Evolutionary conservation across 2,888 invertebrate species (phyloP).

Genomic region (Neoitamus cyanurus): DNA sequence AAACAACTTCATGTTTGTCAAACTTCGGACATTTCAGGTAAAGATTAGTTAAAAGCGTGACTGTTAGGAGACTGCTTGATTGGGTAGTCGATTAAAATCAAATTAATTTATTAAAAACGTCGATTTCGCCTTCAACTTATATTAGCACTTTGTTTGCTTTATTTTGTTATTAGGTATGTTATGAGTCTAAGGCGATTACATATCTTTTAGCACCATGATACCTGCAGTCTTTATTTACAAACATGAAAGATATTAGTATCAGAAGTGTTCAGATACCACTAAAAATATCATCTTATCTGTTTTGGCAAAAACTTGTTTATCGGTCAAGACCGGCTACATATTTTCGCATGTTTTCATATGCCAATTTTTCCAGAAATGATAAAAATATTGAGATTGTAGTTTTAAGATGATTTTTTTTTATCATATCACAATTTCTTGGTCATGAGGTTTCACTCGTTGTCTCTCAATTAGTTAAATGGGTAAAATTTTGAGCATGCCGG

Average conservation of each 20-base stretch:
- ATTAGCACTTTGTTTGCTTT: neutral
- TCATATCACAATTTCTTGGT: neutral
- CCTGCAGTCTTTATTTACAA: neutral
- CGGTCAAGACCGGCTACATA: neutral
- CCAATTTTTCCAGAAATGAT: neutral
- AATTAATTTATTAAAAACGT: neutral
- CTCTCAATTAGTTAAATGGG: neutral
- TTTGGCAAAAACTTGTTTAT: neutral
- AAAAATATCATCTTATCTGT: neutral
- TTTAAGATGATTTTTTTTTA: neutral
- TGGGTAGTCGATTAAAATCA: neutral
- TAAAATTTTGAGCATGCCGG: neutral
- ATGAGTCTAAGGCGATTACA: neutral
- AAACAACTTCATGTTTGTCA: neutral
- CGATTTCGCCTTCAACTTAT: neutral
- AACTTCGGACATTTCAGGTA: neutral
- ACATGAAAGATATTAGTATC: neutral
- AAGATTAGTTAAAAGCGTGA: neutral
- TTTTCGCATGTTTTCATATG: neutral
- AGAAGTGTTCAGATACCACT: neutral
- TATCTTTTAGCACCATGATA: neutral
- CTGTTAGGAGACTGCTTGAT: neutral
- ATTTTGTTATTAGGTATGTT: neutral
- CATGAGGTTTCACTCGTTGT: neutral
- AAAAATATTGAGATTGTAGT: neutral